Evolutionary conservation across 2,113 vertebrate species (phyloP).

Genomic region (Hiodon tergisus): DNA sequence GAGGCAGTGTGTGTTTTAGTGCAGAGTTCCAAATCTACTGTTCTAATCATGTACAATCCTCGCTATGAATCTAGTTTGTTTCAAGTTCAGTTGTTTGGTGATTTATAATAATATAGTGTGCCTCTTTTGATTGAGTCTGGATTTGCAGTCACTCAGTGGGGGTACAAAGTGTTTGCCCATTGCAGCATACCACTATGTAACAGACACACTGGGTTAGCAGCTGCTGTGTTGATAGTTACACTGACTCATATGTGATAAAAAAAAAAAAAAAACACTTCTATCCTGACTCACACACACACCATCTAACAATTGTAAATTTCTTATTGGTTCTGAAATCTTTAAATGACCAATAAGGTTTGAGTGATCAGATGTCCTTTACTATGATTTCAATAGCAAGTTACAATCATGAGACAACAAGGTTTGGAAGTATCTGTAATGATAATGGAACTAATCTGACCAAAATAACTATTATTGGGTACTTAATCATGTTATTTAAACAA

Average conservation of each 20-base stretch:
- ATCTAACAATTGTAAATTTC: not conserved
- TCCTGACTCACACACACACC: not conserved
- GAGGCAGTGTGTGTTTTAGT: constrained; percentile 19
- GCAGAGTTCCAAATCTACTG: constrained; percentile 12
- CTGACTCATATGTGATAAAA: not conserved
- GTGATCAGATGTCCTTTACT: no score
- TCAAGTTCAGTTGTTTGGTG: not conserved
- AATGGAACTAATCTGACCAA: no score
- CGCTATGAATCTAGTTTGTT: no score
- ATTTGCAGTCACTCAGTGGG: not conserved
- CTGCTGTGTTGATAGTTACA: not conserved
- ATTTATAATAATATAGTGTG: not conserved
- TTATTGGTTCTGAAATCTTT: not conserved
- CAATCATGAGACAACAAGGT: no score
- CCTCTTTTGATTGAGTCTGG: not conserved
- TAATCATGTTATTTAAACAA: no score
- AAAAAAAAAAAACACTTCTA: not conserved
- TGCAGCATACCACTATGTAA: not conserved
- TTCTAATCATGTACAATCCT: not conserved
- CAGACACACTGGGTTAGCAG: not conserved
- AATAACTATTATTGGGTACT: no score
- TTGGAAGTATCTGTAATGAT: no score
- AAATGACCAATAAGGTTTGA: not conserved
- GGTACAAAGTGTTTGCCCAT: not conserved
- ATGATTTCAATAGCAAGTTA: no score